Base-by-base conservation (phyloP, 2,797 vertebrate species). In the Gila robusta region DNA sequence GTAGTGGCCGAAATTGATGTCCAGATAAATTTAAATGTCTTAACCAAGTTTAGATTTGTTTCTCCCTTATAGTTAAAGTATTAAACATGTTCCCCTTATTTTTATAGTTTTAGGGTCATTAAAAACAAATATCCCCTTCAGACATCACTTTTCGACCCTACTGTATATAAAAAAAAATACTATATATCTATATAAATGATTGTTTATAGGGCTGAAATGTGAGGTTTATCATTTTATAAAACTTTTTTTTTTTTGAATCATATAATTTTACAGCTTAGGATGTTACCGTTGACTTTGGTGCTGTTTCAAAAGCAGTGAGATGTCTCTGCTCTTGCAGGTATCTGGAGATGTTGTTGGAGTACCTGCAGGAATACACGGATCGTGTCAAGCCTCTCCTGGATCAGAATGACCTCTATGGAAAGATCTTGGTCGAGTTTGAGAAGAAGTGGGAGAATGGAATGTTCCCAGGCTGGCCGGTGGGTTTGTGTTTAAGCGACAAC, bases 341-440 rank as follows among this genome's bases (percentile, higher is more conserved):
- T 88, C 90, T 99, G 59, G 98, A 99, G 92, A 98, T 98, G 96
- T 95, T 99, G 56, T 94, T 99, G 32, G 98, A 99, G 91, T 99
- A 99, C 88, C 95, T 99, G 54, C 98, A 99, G 93, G 97, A 98
- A 87, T 99, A 99, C 93, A 98, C 97, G 0, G 98, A 99, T 67
- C 91, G 98, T 6, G 98, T 99, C 88, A 99, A 99, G 32, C 98
- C 98, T 0, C 93, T 99, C 2, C 94, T 97, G 91, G 98, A 99
- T 93, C 98, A 99, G 93, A 99, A 99, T 64, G 98, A 99, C 72
- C 97, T 99, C 11, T 99, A 98, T 66, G 97, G 97, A 76, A 99
- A 98, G 92, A 98, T 99, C 85, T 96, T 99, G 91, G 79, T 1
- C 0, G 98, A 99, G 21, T 99, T 99, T 95, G 98, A 99, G 93